Evolutionary conservation across 1,140 invertebrate species (phyloP), one percentile per base, ranked within the genome.

Genomic region (Antheraea mylitta): DNA sequence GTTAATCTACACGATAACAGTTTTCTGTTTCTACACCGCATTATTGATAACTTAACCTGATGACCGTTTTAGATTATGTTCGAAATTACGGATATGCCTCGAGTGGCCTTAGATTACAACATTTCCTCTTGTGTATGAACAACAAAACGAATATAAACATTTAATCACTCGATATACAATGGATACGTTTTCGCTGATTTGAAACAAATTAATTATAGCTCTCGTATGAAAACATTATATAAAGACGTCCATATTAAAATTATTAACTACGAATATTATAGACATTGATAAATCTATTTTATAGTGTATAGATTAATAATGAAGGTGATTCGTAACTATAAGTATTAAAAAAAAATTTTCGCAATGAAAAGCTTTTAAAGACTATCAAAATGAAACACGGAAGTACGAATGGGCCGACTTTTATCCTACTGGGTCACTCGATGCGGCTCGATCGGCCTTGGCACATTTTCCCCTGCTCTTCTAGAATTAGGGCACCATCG

Each of bases 361-460:
- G 38, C 7, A 9, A 42, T 9, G 7, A 42, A 42, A 42, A 42
- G 38, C 38, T 38, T 38, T 5, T 38, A 38, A 9, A 38, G 5
- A 38, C 9, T 42, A 53, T 53, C 8, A 19, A 65, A 65, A 18
- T 18, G 48, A 18, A 45, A 37, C 58, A 66, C 18, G 58, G 59
- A 66, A 68, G 58, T 67, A 18, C 36, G 18, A 58, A 58, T 61
- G 61, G 22, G 16, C 53, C 38, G n/a, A 53, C 58, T 53, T 53
- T 72, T 71, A 64, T 70, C 73, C 72, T 68, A 68, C 65, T 70
- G 70, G 66, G 70, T 76, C 74, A 68, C 58, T 67, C 69, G 58
- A 48, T 70, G 70, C 69, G 65, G 76, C 64, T 72, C 74, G 72
- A 77, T 70, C 68, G 77, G 65, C 82, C 82, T 81, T 85, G 80